Conservation (phyloP, 2,888 invertebrate genomes). For the Tinea trinotella region DNA sequence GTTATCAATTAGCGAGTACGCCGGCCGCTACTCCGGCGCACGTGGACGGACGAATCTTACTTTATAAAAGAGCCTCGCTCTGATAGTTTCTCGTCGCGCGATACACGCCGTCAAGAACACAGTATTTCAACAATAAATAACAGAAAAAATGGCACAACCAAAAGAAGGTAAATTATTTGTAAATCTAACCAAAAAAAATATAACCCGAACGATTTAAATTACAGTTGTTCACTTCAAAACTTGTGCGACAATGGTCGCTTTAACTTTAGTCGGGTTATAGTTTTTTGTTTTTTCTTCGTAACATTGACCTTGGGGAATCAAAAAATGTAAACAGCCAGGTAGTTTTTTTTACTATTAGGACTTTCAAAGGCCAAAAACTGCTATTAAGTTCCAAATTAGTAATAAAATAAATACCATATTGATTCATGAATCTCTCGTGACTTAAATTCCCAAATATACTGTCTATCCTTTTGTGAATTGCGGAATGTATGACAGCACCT, state of each 20-base stretch:
- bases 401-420: too few species aligned
- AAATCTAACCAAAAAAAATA: constrained; percentile 19
- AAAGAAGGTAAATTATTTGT: constrained; percentile 53
- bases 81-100: constrained; percentile 41
- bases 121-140: too few species aligned
- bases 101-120: constrained; percentile 33
- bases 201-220: background rate
- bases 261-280: background rate
- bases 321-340: background rate
- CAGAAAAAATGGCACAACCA: constrained; percentile 47
- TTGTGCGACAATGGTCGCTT: background rate
- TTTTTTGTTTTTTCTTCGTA: background rate
- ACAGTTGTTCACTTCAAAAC: background rate
- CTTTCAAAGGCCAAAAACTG: too few species aligned
- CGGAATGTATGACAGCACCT: too few species aligned
- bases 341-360: too few species aligned
- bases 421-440: too few species aligned
- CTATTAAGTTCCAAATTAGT: too few species aligned
- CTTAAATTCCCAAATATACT: too few species aligned
- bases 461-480: too few species aligned
- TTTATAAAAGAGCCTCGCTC: constrained; percentile 56
- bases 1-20: constrained; percentile 46
- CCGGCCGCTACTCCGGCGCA: constrained; percentile 37
- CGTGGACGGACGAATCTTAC: constrained; percentile 48
- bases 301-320: background rate